These are phyloP conservation scores for Podarcis siculus DNA, from an alignment of 2,797 vertebrate species.

Conservation along the genomic window DNA sequence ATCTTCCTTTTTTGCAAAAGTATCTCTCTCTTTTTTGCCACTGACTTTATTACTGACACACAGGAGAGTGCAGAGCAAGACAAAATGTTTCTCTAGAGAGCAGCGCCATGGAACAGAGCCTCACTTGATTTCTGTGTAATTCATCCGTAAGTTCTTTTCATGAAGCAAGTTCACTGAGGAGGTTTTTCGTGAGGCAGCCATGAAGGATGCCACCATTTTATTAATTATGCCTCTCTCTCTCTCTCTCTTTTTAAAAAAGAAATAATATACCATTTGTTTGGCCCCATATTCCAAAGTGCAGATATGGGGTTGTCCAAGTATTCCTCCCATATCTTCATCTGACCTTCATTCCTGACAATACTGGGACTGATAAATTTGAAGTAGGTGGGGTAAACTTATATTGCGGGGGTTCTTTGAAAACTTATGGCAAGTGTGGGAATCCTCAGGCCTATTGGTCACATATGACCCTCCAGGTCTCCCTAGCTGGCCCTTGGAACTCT, in stretches of 20 bases:
- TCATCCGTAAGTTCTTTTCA: slow-evolving; percentile 10
- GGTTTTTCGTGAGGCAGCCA: neutral
- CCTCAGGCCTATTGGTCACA: too few relatives aligned
- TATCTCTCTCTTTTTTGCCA: slow-evolving; percentile 8
- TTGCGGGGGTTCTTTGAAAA: too few relatives aligned
- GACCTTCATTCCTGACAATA: too few relatives aligned
- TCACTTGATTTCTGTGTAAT: slow-evolving; percentile 1
- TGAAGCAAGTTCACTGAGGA: slow-evolving; percentile 21
- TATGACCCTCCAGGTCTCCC: too few relatives aligned
- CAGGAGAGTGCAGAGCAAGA: slow-evolving; percentile 53
- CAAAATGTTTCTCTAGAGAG: slow-evolving; percentile 54
- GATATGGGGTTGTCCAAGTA: too few relatives aligned
- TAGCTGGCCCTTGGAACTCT: too few relatives aligned
- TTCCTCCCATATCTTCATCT: too few relatives aligned
- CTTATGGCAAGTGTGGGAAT: too few relatives aligned
- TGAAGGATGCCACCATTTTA: neutral
- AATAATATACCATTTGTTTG: neutral
- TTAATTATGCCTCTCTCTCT: neutral
- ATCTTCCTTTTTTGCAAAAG: slow-evolving; percentile 40
- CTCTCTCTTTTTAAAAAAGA: neutral
- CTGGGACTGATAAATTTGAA: too few relatives aligned
- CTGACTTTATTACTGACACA: slow-evolving; percentile 59
- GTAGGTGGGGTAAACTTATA: too few relatives aligned
- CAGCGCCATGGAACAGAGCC: slow-evolving; percentile 12
- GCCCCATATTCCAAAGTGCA: neutral